phyloP scores from a whole-genome alignment of 2,888 invertebrate species.

The Onchidella celtica region DNA sequence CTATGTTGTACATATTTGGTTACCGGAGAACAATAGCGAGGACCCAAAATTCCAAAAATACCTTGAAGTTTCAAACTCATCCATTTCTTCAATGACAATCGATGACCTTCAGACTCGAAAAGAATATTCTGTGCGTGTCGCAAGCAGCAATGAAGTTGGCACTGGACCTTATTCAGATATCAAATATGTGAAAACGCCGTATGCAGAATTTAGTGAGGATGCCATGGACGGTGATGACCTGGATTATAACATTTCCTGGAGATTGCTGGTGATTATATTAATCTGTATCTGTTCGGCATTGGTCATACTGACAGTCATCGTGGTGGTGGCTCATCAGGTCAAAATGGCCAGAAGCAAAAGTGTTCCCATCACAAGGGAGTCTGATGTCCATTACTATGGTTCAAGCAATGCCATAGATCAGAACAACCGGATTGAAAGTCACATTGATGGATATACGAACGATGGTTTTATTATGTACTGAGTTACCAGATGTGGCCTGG shows the following conservation, averaged over 20 bases:
- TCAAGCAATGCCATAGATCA: neutral
- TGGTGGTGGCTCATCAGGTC: constrained; percentile 23
- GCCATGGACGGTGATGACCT: neutral
- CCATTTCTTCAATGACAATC: neutral
- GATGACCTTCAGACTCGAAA: neutral
- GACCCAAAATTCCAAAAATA: neutral
- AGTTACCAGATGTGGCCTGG: too few relatives aligned
- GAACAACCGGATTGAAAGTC: neutral
- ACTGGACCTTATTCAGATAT: constrained; percentile 29
- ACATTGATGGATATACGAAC: constrained; percentile 16
- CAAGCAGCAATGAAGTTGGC: constrained; percentile 19
- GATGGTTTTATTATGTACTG: constrained; percentile 8
- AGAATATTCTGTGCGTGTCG: constrained; percentile 21
- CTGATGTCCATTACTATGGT: neutral
- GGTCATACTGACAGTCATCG: neutral
- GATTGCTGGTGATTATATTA: neutral
- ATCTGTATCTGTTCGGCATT: neutral
- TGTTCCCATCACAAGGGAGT: neutral
- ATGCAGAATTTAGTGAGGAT: constrained; percentile 11
- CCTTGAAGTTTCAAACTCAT: neutral
- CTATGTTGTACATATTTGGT: neutral
- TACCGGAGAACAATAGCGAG: neutral
- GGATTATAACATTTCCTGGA: constrained; percentile 1
- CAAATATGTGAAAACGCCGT: constrained; percentile 5
- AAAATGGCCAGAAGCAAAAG: constrained; percentile 32